Base-by-base conservation (phyloP, 2,888 invertebrate genomes). In the Trichopoda pennipes region DNA sequence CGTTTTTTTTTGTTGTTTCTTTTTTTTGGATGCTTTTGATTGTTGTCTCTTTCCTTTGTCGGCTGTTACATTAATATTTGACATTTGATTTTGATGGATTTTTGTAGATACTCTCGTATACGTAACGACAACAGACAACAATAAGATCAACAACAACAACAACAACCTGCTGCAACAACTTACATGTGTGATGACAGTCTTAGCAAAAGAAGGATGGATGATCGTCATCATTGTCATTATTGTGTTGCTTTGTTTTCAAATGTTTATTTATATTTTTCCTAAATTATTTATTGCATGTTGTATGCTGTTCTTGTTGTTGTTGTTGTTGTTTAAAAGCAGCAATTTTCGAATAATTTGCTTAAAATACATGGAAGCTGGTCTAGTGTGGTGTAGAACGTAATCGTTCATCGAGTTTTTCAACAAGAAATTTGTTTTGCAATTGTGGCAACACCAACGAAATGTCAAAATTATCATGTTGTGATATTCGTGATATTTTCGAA, bases 51-150 rank as follows among this genome's bases (percentile, higher is more conserved):
- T 68, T 82, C 61, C 79, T 82, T 82, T 82, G 82, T 79, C 82
- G 82, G 81, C 81, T 82, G 82, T 79, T 82, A 79, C 82, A 82
- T 75, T 82, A 82, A 75, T 79, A 76, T 82, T 82, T 82, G 82
- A 82, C 82, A 82, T 82, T 82, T 82, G 82, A 82, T 82, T 82
- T 82, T 82, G 70, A 79, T 82, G 70, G 75, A 76, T 79, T 68
- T 82, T 75, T 82, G 35, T 77, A 6, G 38, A 38, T 38, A 49
- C n/a, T n/a, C n/a, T n/a, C n/a, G n/a, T n/a, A n/a, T 74, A 75
- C 58, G 51, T 32, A 56, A 60, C 77, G 51, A 56, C 56, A 63
- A 53, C 56, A 58, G 14, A 58, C 51, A 66, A 72, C 64, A 58
- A 66, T 66, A 61, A 63, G 61, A 60, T 47, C 68, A 74, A 61